Evolutionary conservation across 2,888 invertebrate species (phyloP).

Genomic region (Pyrgus malvae): DNA sequence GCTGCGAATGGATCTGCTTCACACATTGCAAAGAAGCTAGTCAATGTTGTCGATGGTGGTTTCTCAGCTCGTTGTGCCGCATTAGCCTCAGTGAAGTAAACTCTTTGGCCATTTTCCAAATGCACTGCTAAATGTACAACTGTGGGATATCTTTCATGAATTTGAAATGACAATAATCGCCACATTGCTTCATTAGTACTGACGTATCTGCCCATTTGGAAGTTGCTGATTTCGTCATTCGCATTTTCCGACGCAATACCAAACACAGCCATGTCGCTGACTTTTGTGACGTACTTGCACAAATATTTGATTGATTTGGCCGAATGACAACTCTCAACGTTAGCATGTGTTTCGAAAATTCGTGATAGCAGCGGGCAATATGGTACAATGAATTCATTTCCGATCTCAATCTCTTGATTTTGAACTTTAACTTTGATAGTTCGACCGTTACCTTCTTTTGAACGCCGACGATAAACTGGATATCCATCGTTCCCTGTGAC

Average conservation of each 20-base stretch:
- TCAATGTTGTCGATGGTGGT: slow-evolving; percentile 33
- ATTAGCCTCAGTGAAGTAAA: slow-evolving; percentile 31
- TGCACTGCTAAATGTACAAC: slow-evolving; percentile 32
- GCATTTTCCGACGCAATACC: slow-evolving; percentile 39
- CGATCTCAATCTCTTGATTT: slow-evolving; percentile 34
- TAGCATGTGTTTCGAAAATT: slow-evolving; percentile 35
- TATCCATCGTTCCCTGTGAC: too few relatives aligned
- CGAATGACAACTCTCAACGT: slow-evolving; percentile 37
- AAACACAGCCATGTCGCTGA: slow-evolving; percentile 52
- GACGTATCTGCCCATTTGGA: slow-evolving; percentile 37
- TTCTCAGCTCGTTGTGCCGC: slow-evolving; percentile 29
- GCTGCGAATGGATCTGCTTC: slow-evolving; percentile 37
- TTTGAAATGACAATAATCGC: slow-evolving; percentile 38
- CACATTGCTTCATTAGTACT: slow-evolving; percentile 39
- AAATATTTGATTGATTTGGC: slow-evolving; percentile 36
- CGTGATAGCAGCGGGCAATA: slow-evolving; percentile 34
- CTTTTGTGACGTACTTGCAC: slow-evolving; percentile 57
- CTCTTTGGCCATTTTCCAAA: too few relatives aligned
- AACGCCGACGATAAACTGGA: too few relatives aligned
- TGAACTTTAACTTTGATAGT: slow-evolving; percentile 34
- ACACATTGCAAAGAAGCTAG: slow-evolving; percentile 33
- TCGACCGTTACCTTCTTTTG: too few relatives aligned
- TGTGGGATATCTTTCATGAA: slow-evolving; percentile 33
- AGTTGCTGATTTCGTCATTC: slow-evolving; percentile 40
- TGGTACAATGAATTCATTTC: slow-evolving; percentile 35